Base-by-base conservation (phyloP, 2,888 invertebrate genomes). In the Microplitis deprimator region DNA sequence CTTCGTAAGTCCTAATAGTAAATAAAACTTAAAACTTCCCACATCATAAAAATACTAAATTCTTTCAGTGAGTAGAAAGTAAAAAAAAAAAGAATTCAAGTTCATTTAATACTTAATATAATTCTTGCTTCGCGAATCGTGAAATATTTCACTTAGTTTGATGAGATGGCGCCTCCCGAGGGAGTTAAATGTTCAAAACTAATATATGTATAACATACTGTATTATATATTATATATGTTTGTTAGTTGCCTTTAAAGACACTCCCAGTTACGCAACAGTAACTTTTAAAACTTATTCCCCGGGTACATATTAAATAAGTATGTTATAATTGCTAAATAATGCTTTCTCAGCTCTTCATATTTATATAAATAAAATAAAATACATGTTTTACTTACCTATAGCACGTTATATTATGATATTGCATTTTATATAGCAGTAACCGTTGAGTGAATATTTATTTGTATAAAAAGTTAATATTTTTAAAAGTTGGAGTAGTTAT, bases 71-170 rank as follows among this genome's bases (percentile, higher is more conserved):
- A 50, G 13, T 50, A 50, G 10, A 8, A 8, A 50, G 50, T 50
- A 50, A 50, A 50, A 50, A 50, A 60, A 73, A 74, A 74, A 67
- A 29, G 10, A 74, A 68, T 68, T 75, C 38, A 39, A 29, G 17
- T 79, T 73, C 73, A 71, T 67, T 29, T 68, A 75, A 65, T 77
- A 62, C 74, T 73, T 78, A 81, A 79, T 81, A 65, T 67, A 75
- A 81, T 79, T 79, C 73, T 79, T 75, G 78, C 75, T 81, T 77
- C 64, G 75, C 61, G 77, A 76, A 79, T 76, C 78, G 78, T 79
- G 77, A 74, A 78, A 78, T 77, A 79, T 78, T 79, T 70, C 70
- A 70, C 70, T 70, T 70, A 70, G 70, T 38, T 59, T 70, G 70
- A 70, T 59, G 70, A 29, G 59, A 59, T 70, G 70, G 70, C 70